Evolutionary conservation across 2,113 vertebrate genomes (phyloP).

Genomic region (Craseonycteris thonglongyai): DNA sequence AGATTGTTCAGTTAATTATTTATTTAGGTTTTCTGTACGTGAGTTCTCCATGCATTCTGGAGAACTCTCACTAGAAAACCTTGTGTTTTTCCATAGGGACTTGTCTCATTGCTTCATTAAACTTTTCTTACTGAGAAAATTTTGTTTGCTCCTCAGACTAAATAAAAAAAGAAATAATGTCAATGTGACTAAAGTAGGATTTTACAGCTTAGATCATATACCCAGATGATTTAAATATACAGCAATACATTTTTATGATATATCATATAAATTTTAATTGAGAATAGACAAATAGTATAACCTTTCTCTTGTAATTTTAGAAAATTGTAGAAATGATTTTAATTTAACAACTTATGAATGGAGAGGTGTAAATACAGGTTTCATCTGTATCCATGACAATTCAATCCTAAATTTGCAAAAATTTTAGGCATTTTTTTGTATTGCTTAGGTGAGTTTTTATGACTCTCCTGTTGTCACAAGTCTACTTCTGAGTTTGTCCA

Average conservation of each 20-base stretch:
- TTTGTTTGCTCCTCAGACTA: neutral
- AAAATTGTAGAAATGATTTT: neutral
- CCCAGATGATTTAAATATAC: neutral
- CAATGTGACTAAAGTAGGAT: neutral
- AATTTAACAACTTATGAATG: neutral
- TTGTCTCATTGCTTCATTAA: neutral
- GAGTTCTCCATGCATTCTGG: neutral
- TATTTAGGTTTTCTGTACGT: neutral
- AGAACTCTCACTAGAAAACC: neutral
- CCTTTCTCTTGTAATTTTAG: neutral
- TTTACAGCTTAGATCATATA: neutral
- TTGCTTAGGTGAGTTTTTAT: neutral
- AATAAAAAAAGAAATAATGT: neutral
- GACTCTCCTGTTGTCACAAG: neutral
- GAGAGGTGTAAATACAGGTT: neutral
- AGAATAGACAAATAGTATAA: neutral
- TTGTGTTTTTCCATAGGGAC: neutral
- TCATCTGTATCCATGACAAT: neutral
- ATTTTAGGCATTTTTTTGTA: neutral
- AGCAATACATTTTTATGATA: neutral
- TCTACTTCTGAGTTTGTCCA: neutral
- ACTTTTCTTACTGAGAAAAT: neutral
- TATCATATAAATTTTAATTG: neutral
- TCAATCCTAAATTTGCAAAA: neutral
- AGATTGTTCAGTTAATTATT: neutral